Evolutionary conservation across 2,888 invertebrate genomes (phyloP).

Genomic region (Lapara coniferarum): DNA sequence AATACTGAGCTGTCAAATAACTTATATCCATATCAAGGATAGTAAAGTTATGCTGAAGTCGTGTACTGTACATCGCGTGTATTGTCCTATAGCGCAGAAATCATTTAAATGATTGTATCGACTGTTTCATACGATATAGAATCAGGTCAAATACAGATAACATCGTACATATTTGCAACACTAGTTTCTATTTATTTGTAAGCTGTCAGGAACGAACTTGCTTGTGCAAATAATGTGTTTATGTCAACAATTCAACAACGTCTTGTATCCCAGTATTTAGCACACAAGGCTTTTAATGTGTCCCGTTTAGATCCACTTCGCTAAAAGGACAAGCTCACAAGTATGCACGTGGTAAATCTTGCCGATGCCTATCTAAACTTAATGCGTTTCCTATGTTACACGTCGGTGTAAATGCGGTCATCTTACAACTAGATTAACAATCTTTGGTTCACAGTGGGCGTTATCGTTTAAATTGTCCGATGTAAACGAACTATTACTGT

Average conservation of each 20-base stretch:
- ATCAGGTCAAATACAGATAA: too few species aligned
- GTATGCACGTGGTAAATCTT: conserved; percentile 12
- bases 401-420: conserved; percentile 47
- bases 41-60: too few species aligned
- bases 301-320: background rate
- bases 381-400: conserved; percentile 52
- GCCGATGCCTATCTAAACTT: conserved; percentile 34
- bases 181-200: too few species aligned
- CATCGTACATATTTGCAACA: too few species aligned
- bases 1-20: background rate
- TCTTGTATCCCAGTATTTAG: conserved; percentile 5
- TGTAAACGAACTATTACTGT: conserved; percentile 40
- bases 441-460: conserved; percentile 37
- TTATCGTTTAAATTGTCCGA: conserved; percentile 42
- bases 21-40: background rate
- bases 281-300: conserved; percentile 5
- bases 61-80: too few species aligned
- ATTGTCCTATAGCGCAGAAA: too few species aligned
- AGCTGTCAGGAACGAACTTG: too few species aligned
- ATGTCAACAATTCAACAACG: too few species aligned
- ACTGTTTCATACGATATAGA: too few species aligned
- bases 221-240: too few species aligned
- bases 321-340: conserved; percentile 14
- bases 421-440: conserved; percentile 37
- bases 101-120: too few species aligned